These are phyloP conservation scores for Argentina silus DNA, from an alignment of 2,797 vertebrate species.

Conservation along the genomic window DNA sequence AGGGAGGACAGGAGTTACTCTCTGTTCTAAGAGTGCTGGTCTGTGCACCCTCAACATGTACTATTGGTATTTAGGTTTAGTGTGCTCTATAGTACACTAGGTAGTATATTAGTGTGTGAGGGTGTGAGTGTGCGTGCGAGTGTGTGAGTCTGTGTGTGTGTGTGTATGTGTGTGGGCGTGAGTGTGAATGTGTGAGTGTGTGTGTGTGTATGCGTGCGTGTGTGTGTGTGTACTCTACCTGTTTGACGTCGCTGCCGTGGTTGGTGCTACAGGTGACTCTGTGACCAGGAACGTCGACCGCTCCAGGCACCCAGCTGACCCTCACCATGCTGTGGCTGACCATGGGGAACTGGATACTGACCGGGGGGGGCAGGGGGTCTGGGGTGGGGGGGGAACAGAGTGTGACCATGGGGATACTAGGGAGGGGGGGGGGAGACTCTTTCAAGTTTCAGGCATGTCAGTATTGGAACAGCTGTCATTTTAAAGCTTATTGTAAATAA, in stretches of 20 bases:
- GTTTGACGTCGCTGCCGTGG: constrained; percentile 81
- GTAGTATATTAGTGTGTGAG: too few species aligned
- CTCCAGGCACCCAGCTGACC: constrained; percentile 83
- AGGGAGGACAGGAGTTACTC: not conserved
- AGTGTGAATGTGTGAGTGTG: not conserved
- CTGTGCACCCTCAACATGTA: too few species aligned
- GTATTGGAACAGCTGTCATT: not conserved
- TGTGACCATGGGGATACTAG: not conserved
- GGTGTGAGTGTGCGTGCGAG: too few species aligned
- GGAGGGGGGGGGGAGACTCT: not conserved
- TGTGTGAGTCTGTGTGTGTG: too few species aligned
- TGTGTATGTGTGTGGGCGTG: too few species aligned
- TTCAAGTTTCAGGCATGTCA: not conserved
- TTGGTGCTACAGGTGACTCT: constrained; percentile 83
- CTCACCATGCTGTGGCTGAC: constrained; percentile 84
- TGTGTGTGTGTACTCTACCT: constrained; percentile 72
- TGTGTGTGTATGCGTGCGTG: too few species aligned
- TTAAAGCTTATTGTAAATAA: not conserved
- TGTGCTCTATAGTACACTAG: too few species aligned
- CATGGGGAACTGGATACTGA: constrained; percentile 81
- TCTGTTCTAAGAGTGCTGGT: not conserved
- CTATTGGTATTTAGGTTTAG: too few species aligned
- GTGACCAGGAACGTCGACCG: constrained; percentile 71
- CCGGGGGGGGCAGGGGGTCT: constrained; percentile 79
- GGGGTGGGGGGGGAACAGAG: constrained; percentile 26